A percentile compares a stretch with the other conserved stretches of the same genome.
phyloP scores from a whole-genome alignment of 1,140 invertebrate genomes.

The Drosophila busckii region DNA sequence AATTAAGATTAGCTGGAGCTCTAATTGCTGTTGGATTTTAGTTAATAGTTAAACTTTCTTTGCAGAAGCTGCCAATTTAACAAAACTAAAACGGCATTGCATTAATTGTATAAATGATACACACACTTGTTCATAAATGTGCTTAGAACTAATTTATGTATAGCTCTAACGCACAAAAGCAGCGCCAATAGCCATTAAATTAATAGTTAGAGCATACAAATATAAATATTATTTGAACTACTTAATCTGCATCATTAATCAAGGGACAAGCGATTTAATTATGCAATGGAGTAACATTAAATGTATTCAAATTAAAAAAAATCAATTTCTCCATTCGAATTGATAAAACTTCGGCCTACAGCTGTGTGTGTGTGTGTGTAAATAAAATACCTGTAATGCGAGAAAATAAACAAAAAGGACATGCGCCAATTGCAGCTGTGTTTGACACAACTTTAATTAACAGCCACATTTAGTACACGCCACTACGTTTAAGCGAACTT shows the following conservation, averaged over 20 bases:
- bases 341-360: slow-evolving; percentile 30
- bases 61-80: too few relatives aligned
- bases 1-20: slow-evolving; percentile 14
- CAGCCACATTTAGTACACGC: slow-evolving; percentile 37
- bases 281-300: slow-evolving; percentile 38
- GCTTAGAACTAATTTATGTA: slow-evolving; percentile 41
- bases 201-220: slow-evolving; percentile 39
- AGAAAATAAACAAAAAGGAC: slow-evolving; percentile 40
- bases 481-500: slow-evolving; percentile 19
- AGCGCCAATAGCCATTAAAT: slow-evolving; percentile 38
- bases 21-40: neutral
- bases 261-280: slow-evolving; percentile 50
- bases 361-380: slow-evolving; percentile 8
- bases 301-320: slow-evolving; percentile 32
- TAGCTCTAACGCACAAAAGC: slow-evolving; percentile 22
- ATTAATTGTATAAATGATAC: slow-evolving; percentile 13
- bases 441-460: slow-evolving; percentile 41
- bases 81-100: too few relatives aligned
- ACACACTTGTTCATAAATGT: slow-evolving; percentile 12
- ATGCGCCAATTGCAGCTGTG: slow-evolving; percentile 4
- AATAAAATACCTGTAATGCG: slow-evolving; percentile 46
- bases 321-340: slow-evolving; percentile 40
- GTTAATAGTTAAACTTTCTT: slow-evolving; percentile 9
- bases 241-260: slow-evolving; percentile 69
- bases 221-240: slow-evolving; percentile 14